Conservation (phyloP, 2,888 invertebrate species). For the Drosophila rellima region DNA sequence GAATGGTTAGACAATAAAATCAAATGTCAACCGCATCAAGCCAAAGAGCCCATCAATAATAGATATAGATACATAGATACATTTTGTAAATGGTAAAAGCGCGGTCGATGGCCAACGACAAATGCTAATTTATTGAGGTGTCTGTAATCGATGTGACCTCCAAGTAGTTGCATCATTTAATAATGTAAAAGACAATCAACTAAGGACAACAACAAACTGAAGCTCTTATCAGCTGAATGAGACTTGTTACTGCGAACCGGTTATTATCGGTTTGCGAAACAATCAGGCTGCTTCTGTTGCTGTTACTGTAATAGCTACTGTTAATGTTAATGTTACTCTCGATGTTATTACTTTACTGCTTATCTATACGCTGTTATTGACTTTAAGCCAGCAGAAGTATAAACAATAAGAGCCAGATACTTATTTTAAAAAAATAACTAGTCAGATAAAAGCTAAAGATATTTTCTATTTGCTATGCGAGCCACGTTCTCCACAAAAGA, state of each 20-base stretch:
- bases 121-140: slow-evolving; percentile 59
- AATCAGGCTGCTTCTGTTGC: not conserved
- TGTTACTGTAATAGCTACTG: not conserved
- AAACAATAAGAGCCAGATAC: slow-evolving; percentile 31
- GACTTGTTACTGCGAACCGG: slow-evolving; percentile 53
- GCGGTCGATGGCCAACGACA: slow-evolving; percentile 24
- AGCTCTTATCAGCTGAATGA: slow-evolving; percentile 54
- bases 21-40: slow-evolving; percentile 11
- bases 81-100: slow-evolving; percentile 13
- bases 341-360: not conserved
- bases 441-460: not conserved
- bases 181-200: slow-evolving; percentile 34
- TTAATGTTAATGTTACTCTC: slow-evolving; percentile 3
- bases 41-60: slow-evolving; percentile 4
- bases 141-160: slow-evolving; percentile 58
- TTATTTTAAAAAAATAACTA: not conserved
- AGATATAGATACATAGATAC: slow-evolving; percentile 11
- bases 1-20: slow-evolving; percentile 19
- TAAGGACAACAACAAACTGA: slow-evolving; percentile 34
- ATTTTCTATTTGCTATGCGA: slow-evolving; percentile 50
- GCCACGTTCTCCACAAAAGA: slow-evolving; percentile 53
- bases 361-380: not conserved
- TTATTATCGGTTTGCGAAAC: slow-evolving; percentile 76
- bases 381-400: not conserved
- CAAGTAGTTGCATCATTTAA: slow-evolving; percentile 46